Base-by-base conservation (phyloP, 2,113 vertebrate species). In the Ophthalmolycus amberensis region DNA sequence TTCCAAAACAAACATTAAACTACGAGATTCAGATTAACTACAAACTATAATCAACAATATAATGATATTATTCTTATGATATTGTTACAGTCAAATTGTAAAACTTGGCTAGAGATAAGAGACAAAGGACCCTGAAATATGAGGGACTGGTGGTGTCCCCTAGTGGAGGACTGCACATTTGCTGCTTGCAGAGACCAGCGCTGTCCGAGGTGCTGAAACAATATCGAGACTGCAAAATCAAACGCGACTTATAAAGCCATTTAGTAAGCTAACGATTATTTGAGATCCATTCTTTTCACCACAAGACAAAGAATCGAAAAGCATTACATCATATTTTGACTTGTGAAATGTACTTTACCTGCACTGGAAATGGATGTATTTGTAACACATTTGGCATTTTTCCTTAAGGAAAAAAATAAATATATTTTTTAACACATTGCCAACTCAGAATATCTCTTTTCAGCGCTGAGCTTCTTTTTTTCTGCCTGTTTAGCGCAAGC, bases 131-230 rank as follows among this genome's bases (percentile, higher is more conserved):
- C 2, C 32, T 29, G 1, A 18, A 54, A 77, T 38, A 52, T 0
- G 25, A 65, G 60, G 27, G 32, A 22, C 29, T 63, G 11, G 44
- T 90, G 84, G 74, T 84, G 85, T 82, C 80, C 54, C 77, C 85
- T 56, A 37, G 82, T 82, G 89, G 80, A 7, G 1, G 50, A 66
- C 11, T 18, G 0, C 1, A 27, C 5, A 8, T 9, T 18, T 62
- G 2, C 25, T 37, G 12, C 64, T 5, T 2, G 10, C 7, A 20
- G 9, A 14, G 6, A 44, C 2, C 25, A 16, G 50, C 65, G 63
- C 91, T 91, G 67, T 93, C 90, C 85, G 66, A 73, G 87, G 89
- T 94, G 37, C 92, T 91, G 85, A 91, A 92, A 77, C 6, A 27
- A 65, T 0, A 38, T 29, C 18, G 20, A 50, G 11, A 22, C 46